Evolutionary conservation across 2,797 vertebrate species (phyloP).

Genomic region (Pantherophis vulpinus): DNA sequence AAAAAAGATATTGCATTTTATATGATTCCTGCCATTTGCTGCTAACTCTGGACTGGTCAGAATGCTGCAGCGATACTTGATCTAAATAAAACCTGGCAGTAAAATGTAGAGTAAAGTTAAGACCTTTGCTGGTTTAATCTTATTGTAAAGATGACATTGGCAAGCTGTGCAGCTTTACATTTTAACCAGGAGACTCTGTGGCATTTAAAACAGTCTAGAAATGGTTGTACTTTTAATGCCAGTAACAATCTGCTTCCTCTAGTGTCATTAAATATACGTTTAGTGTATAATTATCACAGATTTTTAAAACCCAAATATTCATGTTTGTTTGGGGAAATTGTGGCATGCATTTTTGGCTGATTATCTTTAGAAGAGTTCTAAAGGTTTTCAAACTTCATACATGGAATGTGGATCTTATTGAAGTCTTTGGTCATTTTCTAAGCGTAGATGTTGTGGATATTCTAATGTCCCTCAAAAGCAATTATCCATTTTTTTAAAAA

Average conservation of each 20-base stretch:
- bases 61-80: conserved; percentile 98
- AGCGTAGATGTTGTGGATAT: conserved; percentile 76
- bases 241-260: conserved; percentile 93
- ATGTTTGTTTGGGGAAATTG: conserved; percentile 75
- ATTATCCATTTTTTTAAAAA: conserved; percentile 61
- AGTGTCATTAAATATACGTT: conserved; percentile 80
- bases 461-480: conserved; percentile 74
- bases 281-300: conserved; percentile 78
- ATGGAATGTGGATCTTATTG: conserved; percentile 74
- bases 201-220: conserved; percentile 97
- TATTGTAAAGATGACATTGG: conserved; percentile 83
- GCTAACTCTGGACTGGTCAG: conserved; percentile 97
- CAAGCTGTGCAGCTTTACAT: conserved; percentile 99
- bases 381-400: conserved; percentile 76
- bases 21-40: conserved; percentile 97
- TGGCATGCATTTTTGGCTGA: conserved; percentile 76
- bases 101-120: conserved; percentile 83
- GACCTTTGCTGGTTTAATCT: conserved; percentile 78
- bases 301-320: conserved; percentile 72
- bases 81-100: conserved; percentile 86
- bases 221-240: conserved; percentile 95
- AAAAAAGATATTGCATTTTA: conserved; percentile 86
- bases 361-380: conserved; percentile 71
- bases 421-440: conserved; percentile 72
- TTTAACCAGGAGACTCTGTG: conserved; percentile 99